phyloP scores from a whole-genome alignment of 2,113 vertebrate genomes.

The Pan paniscus region DNA sequence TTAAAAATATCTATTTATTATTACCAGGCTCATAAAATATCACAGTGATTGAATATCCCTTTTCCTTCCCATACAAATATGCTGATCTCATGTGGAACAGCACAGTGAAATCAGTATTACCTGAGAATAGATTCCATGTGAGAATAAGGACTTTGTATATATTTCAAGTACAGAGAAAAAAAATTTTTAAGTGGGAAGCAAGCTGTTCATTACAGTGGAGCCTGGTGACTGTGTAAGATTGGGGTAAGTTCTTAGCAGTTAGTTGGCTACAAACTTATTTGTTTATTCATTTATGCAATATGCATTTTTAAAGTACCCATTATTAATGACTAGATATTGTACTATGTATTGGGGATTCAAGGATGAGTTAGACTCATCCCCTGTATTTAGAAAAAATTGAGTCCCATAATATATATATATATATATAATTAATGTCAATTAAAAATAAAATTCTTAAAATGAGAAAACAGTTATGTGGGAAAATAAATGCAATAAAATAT shows the following conservation, averaged over 20 bases:
- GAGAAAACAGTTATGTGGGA: not conserved
- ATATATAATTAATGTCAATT: not conserved
- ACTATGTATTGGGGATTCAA: not conserved
- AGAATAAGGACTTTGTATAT: not conserved
- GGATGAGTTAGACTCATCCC: not conserved
- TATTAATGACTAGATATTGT: not conserved
- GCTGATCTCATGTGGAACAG: not conserved
- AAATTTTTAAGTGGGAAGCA: not conserved
- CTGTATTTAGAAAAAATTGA: not conserved
- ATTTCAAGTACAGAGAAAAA: not conserved
- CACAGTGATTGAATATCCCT: slow-evolving; percentile 31
- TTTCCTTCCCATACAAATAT: slow-evolving; percentile 21
- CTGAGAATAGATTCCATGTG: slow-evolving; percentile 25
- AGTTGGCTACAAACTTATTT: not conserved
- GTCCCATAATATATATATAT: not conserved
- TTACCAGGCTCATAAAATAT: slow-evolving; percentile 42
- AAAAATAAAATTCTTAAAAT: slow-evolving; percentile 7
- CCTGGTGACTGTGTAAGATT: not conserved
- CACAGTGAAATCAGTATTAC: slow-evolving; percentile 29
- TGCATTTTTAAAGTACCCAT: not conserved
- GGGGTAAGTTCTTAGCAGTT: not conserved
- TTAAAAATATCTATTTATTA: slow-evolving; percentile 45
- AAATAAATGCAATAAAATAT: not conserved
- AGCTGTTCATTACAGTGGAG: not conserved
- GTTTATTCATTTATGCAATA: not conserved